Evolutionary conservation across 2,888 invertebrate genomes (phyloP).

Genomic region (Drosophila mettleri): DNA sequence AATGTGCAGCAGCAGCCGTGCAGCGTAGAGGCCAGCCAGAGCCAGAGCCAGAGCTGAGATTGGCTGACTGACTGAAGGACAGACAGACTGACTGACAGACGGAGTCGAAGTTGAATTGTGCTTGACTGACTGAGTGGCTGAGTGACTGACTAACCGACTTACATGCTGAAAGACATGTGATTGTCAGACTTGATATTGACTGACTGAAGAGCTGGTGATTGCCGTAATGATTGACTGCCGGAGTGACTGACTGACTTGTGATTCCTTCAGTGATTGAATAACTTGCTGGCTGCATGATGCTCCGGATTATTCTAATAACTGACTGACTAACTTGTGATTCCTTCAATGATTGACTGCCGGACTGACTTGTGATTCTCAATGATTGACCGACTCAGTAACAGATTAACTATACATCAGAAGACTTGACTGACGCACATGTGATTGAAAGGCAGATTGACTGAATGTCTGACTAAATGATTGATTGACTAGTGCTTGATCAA

Average conservation of each 20-base stretch:
- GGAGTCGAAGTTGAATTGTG: background rate
- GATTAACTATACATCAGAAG: no score
- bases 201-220: background rate
- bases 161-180: background rate
- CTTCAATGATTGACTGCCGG: background rate
- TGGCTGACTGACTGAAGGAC: conserved; percentile 17
- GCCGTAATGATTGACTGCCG: background rate
- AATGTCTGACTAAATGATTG: background rate
- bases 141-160: background rate
- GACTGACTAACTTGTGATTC: background rate
- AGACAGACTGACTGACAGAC: conserved; percentile 2
- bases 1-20: conserved; percentile 43
- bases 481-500: no score
- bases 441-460: background rate
- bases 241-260: background rate
- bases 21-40: conserved; percentile 28
- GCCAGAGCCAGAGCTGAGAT: conserved; percentile 13
- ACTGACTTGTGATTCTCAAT: background rate
- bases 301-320: no score
- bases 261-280: background rate
- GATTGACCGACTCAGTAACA: background rate
- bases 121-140: background rate
- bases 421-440: no score
- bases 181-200: background rate
- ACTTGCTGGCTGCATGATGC: background rate